phyloP scores from a whole-genome alignment of 2,888 invertebrate species.

The Cactoblastis cactorum region DNA sequence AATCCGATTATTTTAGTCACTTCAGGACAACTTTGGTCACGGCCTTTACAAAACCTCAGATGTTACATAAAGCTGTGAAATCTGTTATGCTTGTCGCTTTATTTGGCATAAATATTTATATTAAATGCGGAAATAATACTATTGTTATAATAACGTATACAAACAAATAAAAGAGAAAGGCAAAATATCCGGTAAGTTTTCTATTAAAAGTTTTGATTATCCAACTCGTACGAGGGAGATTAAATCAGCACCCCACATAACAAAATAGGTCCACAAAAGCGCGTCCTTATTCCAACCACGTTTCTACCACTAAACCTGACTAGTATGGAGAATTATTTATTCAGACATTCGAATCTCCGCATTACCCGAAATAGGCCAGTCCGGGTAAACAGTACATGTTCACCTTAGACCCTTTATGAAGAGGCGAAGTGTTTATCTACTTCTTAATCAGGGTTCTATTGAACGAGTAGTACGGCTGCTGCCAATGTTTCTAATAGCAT shows the following conservation, averaged over 20 bases:
- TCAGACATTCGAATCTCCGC: constrained; percentile 33
- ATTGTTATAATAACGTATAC: too few species aligned
- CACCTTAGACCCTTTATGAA: background rate
- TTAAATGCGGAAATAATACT: too few species aligned
- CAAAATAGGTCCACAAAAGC: background rate
- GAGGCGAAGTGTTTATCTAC: background rate
- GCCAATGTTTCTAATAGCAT: background rate
- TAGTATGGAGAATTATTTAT: constrained; percentile 37
- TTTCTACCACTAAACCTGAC: constrained; percentile 13
- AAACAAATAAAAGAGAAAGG: too few species aligned
- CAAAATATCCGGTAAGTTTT: too few species aligned
- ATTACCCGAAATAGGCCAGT: constrained; percentile 29
- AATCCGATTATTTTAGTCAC: too few species aligned
- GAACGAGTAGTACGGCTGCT: background rate
- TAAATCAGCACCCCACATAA: background rate
- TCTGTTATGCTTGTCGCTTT: too few species aligned
- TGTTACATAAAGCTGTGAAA: too few species aligned
- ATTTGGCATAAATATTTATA: too few species aligned
- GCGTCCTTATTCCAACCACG: constrained; percentile 15
- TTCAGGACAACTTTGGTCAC: too few species aligned
- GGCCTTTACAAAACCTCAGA: too few species aligned
- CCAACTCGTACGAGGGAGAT: background rate
- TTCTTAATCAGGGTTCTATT: background rate
- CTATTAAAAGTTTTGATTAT: too few species aligned
- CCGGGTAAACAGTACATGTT: constrained; percentile 28